Evolutionary conservation across 2,113 vertebrate species (phyloP).

Genomic region (Oreotragus oreotragus): DNA sequence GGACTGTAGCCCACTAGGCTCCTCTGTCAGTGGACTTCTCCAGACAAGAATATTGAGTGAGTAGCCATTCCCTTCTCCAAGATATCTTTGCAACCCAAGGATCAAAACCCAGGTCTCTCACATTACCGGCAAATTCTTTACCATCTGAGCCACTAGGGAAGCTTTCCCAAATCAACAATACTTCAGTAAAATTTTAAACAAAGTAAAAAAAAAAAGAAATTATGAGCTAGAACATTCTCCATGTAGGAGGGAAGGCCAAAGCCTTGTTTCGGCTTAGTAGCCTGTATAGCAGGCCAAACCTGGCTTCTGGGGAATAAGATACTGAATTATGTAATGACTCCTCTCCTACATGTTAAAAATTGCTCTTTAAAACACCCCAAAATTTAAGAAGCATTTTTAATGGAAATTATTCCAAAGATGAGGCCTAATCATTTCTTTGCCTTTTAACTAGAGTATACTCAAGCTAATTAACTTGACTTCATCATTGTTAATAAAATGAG

Average conservation of each 20-base stretch:
- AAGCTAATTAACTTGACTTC: slow-evolving; percentile 26
- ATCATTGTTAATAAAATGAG: slow-evolving; percentile 37
- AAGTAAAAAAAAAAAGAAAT: not conserved
- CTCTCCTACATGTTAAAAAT: not conserved
- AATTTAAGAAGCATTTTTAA: slow-evolving; percentile 22
- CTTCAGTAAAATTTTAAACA: not conserved
- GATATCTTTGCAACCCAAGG: not conserved
- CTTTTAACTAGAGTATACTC: slow-evolving; percentile 18
- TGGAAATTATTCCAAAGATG: slow-evolving; percentile 5
- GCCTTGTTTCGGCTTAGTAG: not conserved
- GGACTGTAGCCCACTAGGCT: not conserved
- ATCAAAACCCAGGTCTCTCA: not conserved
- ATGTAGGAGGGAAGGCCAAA: not conserved
- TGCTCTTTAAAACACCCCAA: not conserved
- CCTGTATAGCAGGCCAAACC: not conserved
- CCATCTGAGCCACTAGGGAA: not conserved
- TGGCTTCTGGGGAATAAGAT: not conserved
- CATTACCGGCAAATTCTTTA: not conserved
- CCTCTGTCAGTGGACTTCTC: not conserved
- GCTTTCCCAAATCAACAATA: not conserved
- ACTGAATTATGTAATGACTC: not conserved
- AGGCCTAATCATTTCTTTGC: slow-evolving; percentile 16
- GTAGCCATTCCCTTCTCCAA: not conserved
- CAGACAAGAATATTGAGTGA: not conserved
- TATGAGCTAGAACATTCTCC: not conserved